Evolutionary conservation across 2,888 invertebrate genomes (phyloP).

Genomic region (Hylaea fasciaria): DNA sequence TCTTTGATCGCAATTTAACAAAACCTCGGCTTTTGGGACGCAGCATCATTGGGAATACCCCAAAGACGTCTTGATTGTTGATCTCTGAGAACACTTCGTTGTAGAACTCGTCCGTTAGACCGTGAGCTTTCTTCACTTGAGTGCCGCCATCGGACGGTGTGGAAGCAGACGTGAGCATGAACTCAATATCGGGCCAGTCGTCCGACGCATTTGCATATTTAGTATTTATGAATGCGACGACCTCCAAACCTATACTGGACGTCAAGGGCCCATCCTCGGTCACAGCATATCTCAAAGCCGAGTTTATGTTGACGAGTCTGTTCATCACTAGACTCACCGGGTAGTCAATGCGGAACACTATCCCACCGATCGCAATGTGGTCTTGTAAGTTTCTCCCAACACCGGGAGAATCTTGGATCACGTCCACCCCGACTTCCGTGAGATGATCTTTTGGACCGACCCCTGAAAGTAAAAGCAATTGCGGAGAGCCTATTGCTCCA

Average conservation of each 20-base stretch:
- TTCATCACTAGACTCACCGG: slow-evolving; percentile 92
- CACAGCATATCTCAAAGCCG: slow-evolving; percentile 92
- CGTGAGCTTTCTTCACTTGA: slow-evolving; percentile 91
- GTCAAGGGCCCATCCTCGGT: slow-evolving; percentile 95
- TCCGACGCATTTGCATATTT: slow-evolving; percentile 94
- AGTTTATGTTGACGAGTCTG: slow-evolving; percentile 92
- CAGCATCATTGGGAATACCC: slow-evolving; percentile 94
- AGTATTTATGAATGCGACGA: slow-evolving; percentile 94
- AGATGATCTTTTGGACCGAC: slow-evolving; percentile 92
- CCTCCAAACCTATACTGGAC: slow-evolving; percentile 94
- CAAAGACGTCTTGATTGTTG: slow-evolving; percentile 90
- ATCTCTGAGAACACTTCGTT: slow-evolving; percentile 89
- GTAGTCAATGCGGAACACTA: slow-evolving; percentile 92
- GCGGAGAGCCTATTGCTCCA: slow-evolving; percentile 96
- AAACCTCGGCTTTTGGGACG: slow-evolving; percentile 94
- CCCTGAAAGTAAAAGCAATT: slow-evolving; percentile 95
- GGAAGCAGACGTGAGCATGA: slow-evolving; percentile 94
- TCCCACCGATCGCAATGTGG: slow-evolving; percentile 94
- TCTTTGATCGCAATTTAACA: slow-evolving; percentile 88
- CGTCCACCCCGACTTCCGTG: slow-evolving; percentile 88
- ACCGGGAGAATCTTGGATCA: slow-evolving; percentile 91
- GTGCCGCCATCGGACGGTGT: slow-evolving; percentile 94
- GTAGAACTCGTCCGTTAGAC: slow-evolving; percentile 92
- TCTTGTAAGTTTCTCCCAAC: slow-evolving; percentile 95
- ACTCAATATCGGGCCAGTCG: slow-evolving; percentile 97